These are phyloP conservation scores for Climacteris rufus DNA, from an alignment of 2,113 vertebrate genomes.

Conservation along the genomic window DNA sequence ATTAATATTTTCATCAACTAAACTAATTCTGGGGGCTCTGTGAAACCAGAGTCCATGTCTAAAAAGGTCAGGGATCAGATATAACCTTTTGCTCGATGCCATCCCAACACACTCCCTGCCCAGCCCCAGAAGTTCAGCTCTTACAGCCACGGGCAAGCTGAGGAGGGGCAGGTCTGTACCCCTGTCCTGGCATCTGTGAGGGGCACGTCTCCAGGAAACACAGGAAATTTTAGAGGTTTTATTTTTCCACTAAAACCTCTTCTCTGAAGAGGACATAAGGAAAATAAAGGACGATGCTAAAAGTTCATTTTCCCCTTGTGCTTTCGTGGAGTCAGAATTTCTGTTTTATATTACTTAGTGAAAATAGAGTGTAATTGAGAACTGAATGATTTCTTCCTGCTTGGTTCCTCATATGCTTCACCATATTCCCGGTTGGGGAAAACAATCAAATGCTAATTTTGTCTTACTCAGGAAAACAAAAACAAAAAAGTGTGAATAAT, in stretches of 20 bases:
- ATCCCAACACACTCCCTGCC: neutral
- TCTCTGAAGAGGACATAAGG: neutral
- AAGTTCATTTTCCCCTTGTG: neutral
- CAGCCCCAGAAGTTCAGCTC: neutral
- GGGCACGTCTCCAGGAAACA: neutral
- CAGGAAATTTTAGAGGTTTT: neutral
- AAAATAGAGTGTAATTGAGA: slow-evolving; percentile 25
- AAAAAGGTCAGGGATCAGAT: slow-evolving; percentile 55
- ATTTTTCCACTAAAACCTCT: neutral
- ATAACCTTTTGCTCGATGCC: neutral
- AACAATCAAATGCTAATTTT: neutral
- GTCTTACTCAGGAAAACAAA: slow-evolving; percentile 14
- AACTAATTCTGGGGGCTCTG: neutral
- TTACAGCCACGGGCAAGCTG: neutral
- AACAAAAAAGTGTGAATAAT: neutral
- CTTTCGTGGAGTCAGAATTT: neutral
- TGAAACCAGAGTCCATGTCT: slow-evolving; percentile 18
- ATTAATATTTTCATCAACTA: neutral
- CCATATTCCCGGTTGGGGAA: neutral
- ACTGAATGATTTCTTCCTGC: neutral
- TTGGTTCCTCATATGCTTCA: neutral
- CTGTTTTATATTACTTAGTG: neutral
- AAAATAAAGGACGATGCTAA: neutral
- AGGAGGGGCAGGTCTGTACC: neutral
- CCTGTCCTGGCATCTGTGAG: neutral